These are phyloP conservation scores for Trachelus stipa DNA, from an alignment of 2,888 invertebrate species.

Conservation along the genomic window DNA sequence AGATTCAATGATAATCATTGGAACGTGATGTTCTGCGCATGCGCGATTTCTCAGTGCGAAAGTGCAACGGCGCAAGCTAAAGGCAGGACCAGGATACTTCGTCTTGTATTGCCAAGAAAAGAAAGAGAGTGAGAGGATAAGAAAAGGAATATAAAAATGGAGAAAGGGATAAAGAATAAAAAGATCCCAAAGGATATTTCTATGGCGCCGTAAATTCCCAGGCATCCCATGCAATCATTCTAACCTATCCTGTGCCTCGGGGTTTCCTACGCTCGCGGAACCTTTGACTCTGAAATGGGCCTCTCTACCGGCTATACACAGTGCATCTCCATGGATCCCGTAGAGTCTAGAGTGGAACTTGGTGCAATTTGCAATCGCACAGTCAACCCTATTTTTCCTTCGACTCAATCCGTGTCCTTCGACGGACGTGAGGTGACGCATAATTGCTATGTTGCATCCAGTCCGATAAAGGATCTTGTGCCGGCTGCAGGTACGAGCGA, in stretches of 20 bases:
- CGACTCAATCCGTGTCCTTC: conserved; percentile 33
- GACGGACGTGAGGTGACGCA: conserved; percentile 43
- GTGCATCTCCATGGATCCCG: not conserved
- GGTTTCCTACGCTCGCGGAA: conserved; percentile 35
- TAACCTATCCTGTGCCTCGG: conserved; percentile 35
- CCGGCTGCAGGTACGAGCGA: not conserved
- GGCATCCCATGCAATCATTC: conserved; percentile 40
- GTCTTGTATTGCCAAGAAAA: not conserved
- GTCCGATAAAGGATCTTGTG: not conserved
- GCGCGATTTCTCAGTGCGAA: not conserved
- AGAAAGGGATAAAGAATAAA: not conserved
- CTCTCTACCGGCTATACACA: conserved; percentile 10
- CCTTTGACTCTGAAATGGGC: conserved; percentile 39
- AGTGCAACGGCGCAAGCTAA: not conserved
- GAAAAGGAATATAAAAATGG: not conserved
- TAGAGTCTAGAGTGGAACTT: conserved; percentile 13
- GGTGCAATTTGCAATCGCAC: conserved; percentile 38
- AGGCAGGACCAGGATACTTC: not conserved
- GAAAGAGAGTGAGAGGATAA: not conserved
- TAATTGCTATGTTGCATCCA: conserved; percentile 31
- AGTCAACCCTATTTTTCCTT: conserved; percentile 29
- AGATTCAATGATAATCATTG: not conserved
- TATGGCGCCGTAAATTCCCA: conserved; percentile 40
- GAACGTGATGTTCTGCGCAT: not conserved
- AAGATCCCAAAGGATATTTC: conserved; percentile 16